Conservation (phyloP, 2,113 vertebrate genomes). For the Petrocephalus zakoni region DNA sequence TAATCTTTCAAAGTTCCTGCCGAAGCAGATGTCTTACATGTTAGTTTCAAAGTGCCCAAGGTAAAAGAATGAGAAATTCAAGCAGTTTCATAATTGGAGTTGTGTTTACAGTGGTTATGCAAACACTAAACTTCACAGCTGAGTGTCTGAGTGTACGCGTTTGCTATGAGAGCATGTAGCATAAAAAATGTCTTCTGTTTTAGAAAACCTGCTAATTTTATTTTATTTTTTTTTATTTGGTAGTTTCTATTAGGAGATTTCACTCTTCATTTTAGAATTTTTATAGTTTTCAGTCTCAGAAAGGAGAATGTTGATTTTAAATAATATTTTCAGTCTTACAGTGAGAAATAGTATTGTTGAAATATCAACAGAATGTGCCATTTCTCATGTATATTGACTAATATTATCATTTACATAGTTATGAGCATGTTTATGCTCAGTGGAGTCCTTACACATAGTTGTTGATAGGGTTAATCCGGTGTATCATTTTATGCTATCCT, state of each 20-base stretch:
- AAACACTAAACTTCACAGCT: neutral
- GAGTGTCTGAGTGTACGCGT: neutral
- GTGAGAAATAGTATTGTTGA: neutral
- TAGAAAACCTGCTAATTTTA: neutral
- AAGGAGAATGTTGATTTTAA: neutral
- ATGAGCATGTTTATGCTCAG: neutral
- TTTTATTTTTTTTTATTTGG: too few relatives aligned
- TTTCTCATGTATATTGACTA: neutral
- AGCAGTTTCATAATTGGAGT: neutral
- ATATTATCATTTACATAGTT: neutral
- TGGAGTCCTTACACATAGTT: too few relatives aligned
- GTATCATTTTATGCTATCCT: neutral
- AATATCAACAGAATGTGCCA: neutral
- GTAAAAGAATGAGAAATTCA: neutral
- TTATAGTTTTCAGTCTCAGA: neutral
- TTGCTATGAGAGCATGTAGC: neutral
- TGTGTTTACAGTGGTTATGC: neutral
- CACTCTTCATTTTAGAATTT: neutral
- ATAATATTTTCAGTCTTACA: neutral
- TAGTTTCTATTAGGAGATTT: neutral
- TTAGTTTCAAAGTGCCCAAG: neutral
- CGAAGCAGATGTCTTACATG: neutral
- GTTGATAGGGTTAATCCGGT: neutral
- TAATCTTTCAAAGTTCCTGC: neutral
- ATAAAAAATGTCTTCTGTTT: neutral